Base-by-base conservation (phyloP, 2,113 vertebrate species). In the Spea bombifrons region DNA sequence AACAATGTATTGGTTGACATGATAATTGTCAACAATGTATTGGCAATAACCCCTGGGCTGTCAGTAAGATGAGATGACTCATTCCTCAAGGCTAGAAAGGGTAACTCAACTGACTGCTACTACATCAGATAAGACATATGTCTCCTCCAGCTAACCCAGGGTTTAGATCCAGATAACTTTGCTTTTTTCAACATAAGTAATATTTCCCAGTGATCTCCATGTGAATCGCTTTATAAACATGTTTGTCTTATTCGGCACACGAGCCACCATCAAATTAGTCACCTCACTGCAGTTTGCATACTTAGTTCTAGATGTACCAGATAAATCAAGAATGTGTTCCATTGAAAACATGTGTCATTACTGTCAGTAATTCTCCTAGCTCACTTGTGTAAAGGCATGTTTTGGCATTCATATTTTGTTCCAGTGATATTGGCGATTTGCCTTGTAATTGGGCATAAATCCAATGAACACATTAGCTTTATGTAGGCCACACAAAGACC, bases 271-370 rank as follows among this genome's bases (percentile, higher is more conserved):
- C 10, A 8, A 7, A 43, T 64, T 48, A 50, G n/a, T 68, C 47
- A 80, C 67, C 67, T 46, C 5, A 17, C 15, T 68, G 10, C 46
- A 61, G 71, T 74, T 61, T 73, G 65, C 61, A 68, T 59, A 50
- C 71, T 80, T 73, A 67, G 44, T 55, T 12, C 8, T 57, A 43
- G 71, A 80, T 57, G n/a, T 43, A 43, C 64, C 44, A 17, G 12
- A 71, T 30, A 16, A 59, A 78, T 8, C 13, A 50, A 10, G 16
- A 45, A 50, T 67, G 71, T 50, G 65, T 74, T 74, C 50, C 64
- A 80, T 68, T 80, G 74, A 68, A 80, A 80, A 80, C 71, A 74
- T 80, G 78, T 80, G 70, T 80, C 63, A 57, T 17, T 43, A 52
- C 63, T 80, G 77, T 80, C 77, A 80, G 72, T 12, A 44, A 64